Evolutionary conservation across 2,888 invertebrate genomes (phyloP), one percentile per base, ranked within the genome.

Genomic region (Ennomos quercinarius): DNA sequence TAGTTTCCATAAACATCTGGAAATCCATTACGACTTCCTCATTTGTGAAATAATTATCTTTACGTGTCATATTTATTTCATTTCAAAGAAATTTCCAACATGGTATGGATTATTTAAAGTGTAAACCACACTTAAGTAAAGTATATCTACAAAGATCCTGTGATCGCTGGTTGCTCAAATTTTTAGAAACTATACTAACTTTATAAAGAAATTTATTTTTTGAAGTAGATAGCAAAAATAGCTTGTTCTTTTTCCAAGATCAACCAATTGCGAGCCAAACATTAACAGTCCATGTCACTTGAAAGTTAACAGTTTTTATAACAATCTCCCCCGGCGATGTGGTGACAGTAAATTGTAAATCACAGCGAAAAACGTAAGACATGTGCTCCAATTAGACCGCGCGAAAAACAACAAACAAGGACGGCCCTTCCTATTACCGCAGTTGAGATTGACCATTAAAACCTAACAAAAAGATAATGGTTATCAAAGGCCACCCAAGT

Each of bases 401-500:
- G 68, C 68, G 70, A 80, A 79, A 81, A 81, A 83, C 64, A 83
- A 83, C 81, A 83, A 84, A 80, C 83, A 82, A 79, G 71, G 76
- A 76, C 77, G 68, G 47, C 73, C 72, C 71, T 55, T 59, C 74
- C 83, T 78, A 81, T 83, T 83, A 81, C 82, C 65, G 68, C 72
- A 75, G 78, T 85, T 80, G 78, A 83, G 72, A 77, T 76, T 76
- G 80, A 81, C 80, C 88, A 86, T 89, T 87, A 88, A 88, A 84
- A 74, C 70, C 75, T 77, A 74, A 89, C 55, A 61, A 90, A 70
- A 91, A 89, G 73, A 80, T 85, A 89, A 89, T 87, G 81, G 80
- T 82, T 83, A 84, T 81, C 87, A 79, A 82, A 78, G 90, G 76
- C 91, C 91, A 91, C 91, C 91, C 91, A 91, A 84, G 91, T 76